A percentile compares a stretch with the other conserved stretches of the same genome.
These are phyloP conservation scores for Lindbergichthys nudifrons DNA, from an alignment of 2,797 vertebrate genomes.

Conservation along the genomic window DNA sequence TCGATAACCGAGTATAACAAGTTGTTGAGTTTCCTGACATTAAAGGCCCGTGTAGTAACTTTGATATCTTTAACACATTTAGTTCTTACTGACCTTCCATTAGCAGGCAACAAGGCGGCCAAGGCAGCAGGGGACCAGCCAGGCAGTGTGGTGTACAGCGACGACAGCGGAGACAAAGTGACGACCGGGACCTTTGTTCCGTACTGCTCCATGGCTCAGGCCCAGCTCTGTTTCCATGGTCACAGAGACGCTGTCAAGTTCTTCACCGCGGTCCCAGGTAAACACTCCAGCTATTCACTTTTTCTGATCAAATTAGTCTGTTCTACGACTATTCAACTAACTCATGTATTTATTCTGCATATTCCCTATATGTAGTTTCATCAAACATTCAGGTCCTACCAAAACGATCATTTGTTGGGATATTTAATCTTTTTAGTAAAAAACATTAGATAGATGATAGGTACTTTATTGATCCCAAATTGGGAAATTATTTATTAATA, in stretches of 20 bases:
- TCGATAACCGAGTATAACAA: neutral
- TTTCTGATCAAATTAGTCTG: no score
- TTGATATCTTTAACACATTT: no score
- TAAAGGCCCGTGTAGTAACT: neutral
- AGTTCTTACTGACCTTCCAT: constrained; percentile 26
- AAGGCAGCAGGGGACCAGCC: constrained; percentile 86
- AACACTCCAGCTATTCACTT: neutral
- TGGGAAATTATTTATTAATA: no score
- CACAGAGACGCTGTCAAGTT: constrained; percentile 98
- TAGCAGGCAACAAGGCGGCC: constrained; percentile 86
- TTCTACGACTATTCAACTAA: no score
- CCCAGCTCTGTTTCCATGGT: constrained; percentile 98
- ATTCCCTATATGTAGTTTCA: neutral
- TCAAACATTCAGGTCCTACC: neutral
- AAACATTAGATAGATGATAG: no score
- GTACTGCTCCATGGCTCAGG: constrained; percentile 97
- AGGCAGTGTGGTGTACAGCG: constrained; percentile 92
- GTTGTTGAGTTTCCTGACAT: neutral
- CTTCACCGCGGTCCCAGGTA: constrained; percentile 96
- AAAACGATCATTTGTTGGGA: neutral
- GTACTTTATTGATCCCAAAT: no score
- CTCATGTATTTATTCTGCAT: neutral
- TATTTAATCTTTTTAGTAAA: neutral
- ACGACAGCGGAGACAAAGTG: constrained; percentile 95
- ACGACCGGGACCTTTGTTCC: constrained; percentile 94